Evolutionary conservation across 2,113 vertebrate species (phyloP), one percentile per base, ranked within the genome.

Genomic region (Stigmatopora argus): DNA sequence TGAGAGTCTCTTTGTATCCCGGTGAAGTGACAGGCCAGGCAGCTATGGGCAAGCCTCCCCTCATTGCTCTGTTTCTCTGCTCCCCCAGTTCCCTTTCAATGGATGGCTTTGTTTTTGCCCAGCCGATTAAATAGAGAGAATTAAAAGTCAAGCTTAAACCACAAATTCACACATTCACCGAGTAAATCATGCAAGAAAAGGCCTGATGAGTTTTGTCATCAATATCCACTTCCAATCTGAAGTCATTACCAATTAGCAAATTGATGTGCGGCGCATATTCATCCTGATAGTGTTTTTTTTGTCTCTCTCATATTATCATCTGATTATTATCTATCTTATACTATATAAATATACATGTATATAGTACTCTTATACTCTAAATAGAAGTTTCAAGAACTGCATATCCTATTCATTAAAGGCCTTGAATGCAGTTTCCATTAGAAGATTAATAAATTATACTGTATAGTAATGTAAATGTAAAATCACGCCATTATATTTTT

Each of bases 21-120:
- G 15, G 71, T 78, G 80, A 81, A 87, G 86, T 87, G 82, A 73
- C 84, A 84, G 80, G 71, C 78, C 70, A 38, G 77, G 64, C 76
- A 80, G 84, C 85, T 86, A 81, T 82, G 82, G 79, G 78, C 76
- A 75, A 72, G 75, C 64, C 83, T 74, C 78, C 71, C 70, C 74
- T 78, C 79, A 45, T 73, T 80, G 76, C 79, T 78, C 79, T 38
- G 52, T 18, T 62, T 64, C 81, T 74, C 75, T 58, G 74, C 73
- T 78, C 62, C 62, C 65, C 31, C 26, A 48, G 62, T 68, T 64
- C 67, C 75, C 77, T 48, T 80, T 91, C 84, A 92, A 91, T 90
- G 83, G 83, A 68, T 70, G 65, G 81, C 89, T 91, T 92, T 92
- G 91, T 92, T 80, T 86, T 81, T 89, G 89, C 87, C 85, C 89